Base-by-base conservation (phyloP, 2,113 vertebrate species). In the Stegastes partitus region DNA sequence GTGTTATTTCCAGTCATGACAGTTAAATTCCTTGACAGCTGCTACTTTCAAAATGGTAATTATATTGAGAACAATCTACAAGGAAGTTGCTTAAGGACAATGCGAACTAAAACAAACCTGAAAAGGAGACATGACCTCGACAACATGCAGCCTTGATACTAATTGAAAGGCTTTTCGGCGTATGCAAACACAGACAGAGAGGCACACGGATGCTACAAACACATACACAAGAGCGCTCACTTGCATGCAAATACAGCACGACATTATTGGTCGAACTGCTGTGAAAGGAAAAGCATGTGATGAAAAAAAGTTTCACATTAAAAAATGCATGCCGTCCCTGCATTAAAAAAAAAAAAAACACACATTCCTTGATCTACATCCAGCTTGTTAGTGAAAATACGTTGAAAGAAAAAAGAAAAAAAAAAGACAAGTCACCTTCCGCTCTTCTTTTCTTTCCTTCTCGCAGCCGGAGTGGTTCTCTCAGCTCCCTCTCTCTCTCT, bases 341-440 rank as follows among this genome's bases (percentile, higher is more conserved):
- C 31, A 61, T 61, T 22, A 45, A 67, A 64, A 67, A 62, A 5
- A 51, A 56, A 64, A 57, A 5, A 51, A 73, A 57, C 10, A 61
- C 3, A 9, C 23, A 50, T 21, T 45, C 9, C 25, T 66, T 8
- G 26, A 61, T 59, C 16, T 25, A 19, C 22, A 44, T 64, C 28
- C 19, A 57, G 21, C 11, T 49, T 28, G 4, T 50, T n/a, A 25
- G 16, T 61, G 16, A 59, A 81, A 81, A 83, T 56, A 11, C 31
- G 22, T 28, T 28, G 2, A 39, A 34, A 1, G 4, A 34, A 34
- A 51, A 66, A 57, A 55, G 51, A 39, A 25, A 44, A 19, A 57
- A 39, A 42, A 55, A 63, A 61, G 23, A 68, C 23, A 64, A 31
- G n/a, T 89, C 85, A 88, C 80, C 90, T 87, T 21, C n/a, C 45